phyloP scores from a whole-genome alignment of 1,140 invertebrate genomes.

The Drosophila ogumai region DNA sequence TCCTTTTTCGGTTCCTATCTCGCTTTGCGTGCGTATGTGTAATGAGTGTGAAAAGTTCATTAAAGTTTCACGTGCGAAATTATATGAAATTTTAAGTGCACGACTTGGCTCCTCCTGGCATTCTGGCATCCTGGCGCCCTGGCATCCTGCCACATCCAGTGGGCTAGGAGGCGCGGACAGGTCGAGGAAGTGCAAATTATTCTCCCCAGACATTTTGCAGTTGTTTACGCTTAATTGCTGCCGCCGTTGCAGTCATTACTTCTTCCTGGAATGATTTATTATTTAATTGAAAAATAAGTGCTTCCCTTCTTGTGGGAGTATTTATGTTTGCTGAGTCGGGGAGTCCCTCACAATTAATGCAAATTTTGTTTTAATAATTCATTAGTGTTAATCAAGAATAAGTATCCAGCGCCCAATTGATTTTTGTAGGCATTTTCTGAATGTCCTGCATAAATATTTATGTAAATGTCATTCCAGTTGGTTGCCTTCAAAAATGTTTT shows the following conservation, averaged over 20 bases:
- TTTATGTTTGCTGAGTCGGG: background rate
- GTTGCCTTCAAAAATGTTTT: constrained; percentile 4
- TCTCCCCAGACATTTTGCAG: constrained; percentile 48
- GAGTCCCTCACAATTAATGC: background rate
- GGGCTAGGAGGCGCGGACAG: constrained; percentile 1
- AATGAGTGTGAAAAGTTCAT: constrained; percentile 81
- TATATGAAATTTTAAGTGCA: constrained; percentile 74
- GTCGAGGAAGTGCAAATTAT: constrained; percentile 57
- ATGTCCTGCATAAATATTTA: constrained; percentile 19
- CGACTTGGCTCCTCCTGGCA: constrained; percentile 41
- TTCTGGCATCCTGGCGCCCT: constrained; percentile 16
- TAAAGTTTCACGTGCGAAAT: constrained; percentile 79
- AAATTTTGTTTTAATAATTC: constrained; percentile 13
- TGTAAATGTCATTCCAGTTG: constrained; percentile 14
- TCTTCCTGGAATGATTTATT: constrained; percentile 54
- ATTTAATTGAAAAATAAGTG: constrained; percentile 53
- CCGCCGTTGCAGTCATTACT: constrained; percentile 54
- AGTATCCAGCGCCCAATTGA: background rate
- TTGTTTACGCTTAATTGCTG: constrained; percentile 60
- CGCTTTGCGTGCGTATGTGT: constrained; percentile 47
- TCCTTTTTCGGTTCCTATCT: constrained; percentile 1
- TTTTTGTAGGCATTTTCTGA: background rate
- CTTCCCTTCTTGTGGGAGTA: background rate
- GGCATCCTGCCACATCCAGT: constrained; percentile 33
- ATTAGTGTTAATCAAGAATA: background rate